Conservation (phyloP, 2,113 vertebrate species). For the Condylura cristata region DNA sequence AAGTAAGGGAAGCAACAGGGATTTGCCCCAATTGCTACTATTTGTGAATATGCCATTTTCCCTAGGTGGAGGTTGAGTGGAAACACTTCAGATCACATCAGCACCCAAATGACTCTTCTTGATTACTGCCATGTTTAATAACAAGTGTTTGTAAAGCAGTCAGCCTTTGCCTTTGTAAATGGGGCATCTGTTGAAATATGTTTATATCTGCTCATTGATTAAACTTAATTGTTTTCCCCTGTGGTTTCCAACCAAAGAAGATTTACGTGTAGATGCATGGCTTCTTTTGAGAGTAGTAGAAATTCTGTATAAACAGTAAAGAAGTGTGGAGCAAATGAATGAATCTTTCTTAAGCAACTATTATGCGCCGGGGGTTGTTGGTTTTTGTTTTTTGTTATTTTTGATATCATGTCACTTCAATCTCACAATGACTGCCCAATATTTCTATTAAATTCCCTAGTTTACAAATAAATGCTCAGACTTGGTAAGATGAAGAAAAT, state of each 20-base stretch:
- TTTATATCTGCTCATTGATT: slow-evolving; percentile 65
- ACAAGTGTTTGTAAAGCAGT: slow-evolving; percentile 68
- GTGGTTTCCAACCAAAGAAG: slow-evolving; percentile 56
- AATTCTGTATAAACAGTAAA: slow-evolving; percentile 19
- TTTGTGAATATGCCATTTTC: slow-evolving; percentile 62
- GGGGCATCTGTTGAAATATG: slow-evolving; percentile 64
- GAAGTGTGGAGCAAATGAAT: background rate
- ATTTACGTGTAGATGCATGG: slow-evolving; percentile 35
- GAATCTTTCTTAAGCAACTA: slow-evolving; percentile 55
- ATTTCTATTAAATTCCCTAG: background rate
- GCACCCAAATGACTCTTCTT: slow-evolving; percentile 70
- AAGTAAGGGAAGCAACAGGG: slow-evolving; percentile 36
- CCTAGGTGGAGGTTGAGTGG: slow-evolving; percentile 53
- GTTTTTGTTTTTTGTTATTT: too few relatives aligned
- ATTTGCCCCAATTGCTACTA: slow-evolving; percentile 31
- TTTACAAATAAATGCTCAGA: background rate
- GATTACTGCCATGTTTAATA: slow-evolving; percentile 75
- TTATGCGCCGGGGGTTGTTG: background rate
- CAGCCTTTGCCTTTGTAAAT: slow-evolving; percentile 56
- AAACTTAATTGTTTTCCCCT: slow-evolving; percentile 67
- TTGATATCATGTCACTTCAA: background rate
- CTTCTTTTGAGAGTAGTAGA: slow-evolving; percentile 39
- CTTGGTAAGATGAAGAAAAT: slow-evolving; percentile 19
- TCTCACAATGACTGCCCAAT: background rate
- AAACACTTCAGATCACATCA: slow-evolving; percentile 66